A percentile compares a stretch with the other conserved stretches of the same genome.
phyloP scores from a whole-genome alignment of 2,113 vertebrate genomes.

The Plestiodon gilberti region DNA sequence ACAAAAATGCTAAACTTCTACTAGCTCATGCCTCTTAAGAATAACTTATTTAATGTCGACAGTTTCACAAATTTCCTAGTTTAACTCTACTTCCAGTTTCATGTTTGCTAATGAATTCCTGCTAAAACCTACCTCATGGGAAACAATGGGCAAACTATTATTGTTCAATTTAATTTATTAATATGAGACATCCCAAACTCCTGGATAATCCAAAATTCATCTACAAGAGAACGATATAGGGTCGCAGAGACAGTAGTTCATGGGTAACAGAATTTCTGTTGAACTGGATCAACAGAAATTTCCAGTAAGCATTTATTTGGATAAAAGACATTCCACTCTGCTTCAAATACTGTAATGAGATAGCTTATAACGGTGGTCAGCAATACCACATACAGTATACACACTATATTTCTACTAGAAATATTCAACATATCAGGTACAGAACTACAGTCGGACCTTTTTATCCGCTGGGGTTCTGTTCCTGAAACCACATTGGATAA shows the following conservation, averaged over 20 bases:
- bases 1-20: too few relatives aligned
- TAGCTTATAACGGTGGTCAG: background rate
- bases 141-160: background rate
- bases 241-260: background rate
- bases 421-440: background rate
- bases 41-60: too few relatives aligned
- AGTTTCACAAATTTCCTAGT: background rate
- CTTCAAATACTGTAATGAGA: constrained; percentile 4
- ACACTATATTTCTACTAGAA: background rate
- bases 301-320: background rate
- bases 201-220: background rate
- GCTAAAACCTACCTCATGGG: background rate
- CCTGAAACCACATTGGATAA: too few relatives aligned
- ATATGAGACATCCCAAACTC: background rate
- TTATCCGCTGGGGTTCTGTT: too few relatives aligned
- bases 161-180: background rate
- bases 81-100: background rate
- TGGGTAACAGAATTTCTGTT: background rate
- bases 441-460: too few relatives aligned
- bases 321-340: background rate
- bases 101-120: background rate
- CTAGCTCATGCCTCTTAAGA: too few relatives aligned
- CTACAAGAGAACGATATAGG: background rate
- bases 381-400: background rate
- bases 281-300: background rate